Conservation (phyloP, 2,888 invertebrate species). For the Poecilus cupreus region DNA sequence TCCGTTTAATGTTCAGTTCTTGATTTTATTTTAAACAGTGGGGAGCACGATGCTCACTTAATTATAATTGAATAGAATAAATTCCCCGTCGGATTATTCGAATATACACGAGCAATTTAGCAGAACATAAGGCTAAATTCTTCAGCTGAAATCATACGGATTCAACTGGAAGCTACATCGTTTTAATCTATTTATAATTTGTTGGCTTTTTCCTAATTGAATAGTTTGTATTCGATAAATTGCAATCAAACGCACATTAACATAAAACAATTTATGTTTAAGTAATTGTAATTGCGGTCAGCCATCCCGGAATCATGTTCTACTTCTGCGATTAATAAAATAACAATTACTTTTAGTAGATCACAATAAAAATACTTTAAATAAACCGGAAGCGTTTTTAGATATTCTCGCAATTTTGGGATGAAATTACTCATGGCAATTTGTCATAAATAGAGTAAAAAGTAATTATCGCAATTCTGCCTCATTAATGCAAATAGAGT, state of each 20-base stretch:
- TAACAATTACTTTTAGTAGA: background rate
- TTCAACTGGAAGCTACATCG: background rate
- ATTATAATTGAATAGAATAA: constrained; percentile 35
- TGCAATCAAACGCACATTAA: background rate
- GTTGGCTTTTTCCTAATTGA: background rate
- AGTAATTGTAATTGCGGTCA: background rate
- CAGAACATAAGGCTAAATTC: background rate
- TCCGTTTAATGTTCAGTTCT: constrained; percentile 21
- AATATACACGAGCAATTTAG: background rate
- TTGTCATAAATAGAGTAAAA: background rate
- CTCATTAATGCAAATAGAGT: background rate
- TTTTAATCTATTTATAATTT: background rate
- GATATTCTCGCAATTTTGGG: background rate
- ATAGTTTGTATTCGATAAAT: background rate
- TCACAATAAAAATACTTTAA: background rate
- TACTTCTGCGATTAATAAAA: background rate
- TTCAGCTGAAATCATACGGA: background rate
- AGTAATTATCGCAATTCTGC: background rate
- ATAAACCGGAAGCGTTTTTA: background rate
- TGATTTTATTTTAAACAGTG: constrained; percentile 32
- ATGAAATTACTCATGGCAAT: background rate
- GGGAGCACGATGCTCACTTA: constrained; percentile 19
- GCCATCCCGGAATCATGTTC: background rate
- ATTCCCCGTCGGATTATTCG: constrained; percentile 18
- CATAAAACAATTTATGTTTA: background rate